Evolutionary conservation across 1,140 invertebrate genomes (phyloP), one percentile per base, ranked within the genome.

Genomic region (Drosophila triauraria): DNA sequence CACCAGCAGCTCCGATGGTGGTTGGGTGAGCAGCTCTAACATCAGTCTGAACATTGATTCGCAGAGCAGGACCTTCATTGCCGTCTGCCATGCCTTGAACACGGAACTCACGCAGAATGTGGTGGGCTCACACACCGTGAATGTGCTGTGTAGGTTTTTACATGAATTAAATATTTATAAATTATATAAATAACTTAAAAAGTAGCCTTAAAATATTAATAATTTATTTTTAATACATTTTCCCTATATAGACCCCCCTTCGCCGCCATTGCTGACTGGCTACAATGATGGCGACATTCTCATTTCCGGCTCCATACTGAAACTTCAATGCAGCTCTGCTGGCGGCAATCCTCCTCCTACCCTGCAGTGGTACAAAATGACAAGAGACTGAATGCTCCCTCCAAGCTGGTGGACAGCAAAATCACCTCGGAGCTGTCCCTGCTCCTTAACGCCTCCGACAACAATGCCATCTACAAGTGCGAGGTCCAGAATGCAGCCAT

Each of bases 281-380:
- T 97, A 97, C 92, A 96, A 95, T 12, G 95, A 96, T 40, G 96
- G 96, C 1, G 95, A 95, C 2, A 95, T 95, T 20, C 95, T 99
- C 43, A 94, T 95, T n/a, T 96, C 97, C 32, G 98, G 98, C 5
- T 96, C 96, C 0, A 94, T 97, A 6, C 94, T 98, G 78, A 97
- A 96, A 83, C 94, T 99, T 65, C 96, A 96, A 32, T 99, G 99
- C 93, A 96, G 96, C 40, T 97, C 98, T 1, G 95, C 96, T 7
- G 98, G 98, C 10, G 99, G 99, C 10, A 99, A 99, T 94, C 99
- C 99, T 5, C 93, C 97, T 20, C 97, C 98, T 0, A 96, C 95
- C 3, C 94, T 99, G 32, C 96, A 95, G 1, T 98, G 97, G 97
- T 98, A 96, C 92, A 97, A 97, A 97, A 97, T 92, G 96, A 97